Evolutionary conservation across 2,113 vertebrate genomes (phyloP).

Genomic region (Bambusicola thoracicus): DNA sequence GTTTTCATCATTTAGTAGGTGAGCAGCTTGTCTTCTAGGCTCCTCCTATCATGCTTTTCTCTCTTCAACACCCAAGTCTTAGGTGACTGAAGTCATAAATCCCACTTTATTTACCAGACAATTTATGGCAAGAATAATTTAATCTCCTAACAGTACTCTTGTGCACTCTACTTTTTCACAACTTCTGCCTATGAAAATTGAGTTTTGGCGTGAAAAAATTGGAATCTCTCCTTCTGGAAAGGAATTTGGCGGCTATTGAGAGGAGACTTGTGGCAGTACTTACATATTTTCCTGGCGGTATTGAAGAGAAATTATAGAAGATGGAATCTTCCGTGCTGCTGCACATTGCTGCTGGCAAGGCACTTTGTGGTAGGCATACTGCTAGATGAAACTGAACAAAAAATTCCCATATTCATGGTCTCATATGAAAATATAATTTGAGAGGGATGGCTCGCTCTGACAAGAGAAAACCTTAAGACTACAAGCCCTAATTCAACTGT

Average conservation of each 20-base stretch:
- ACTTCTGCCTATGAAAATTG: conserved; percentile 2
- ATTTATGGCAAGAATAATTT: not conserved
- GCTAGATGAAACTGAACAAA: not conserved
- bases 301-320: conserved; percentile 21
- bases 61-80: not conserved
- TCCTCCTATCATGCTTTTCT: not conserved
- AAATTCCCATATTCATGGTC: not conserved
- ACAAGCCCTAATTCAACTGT: not conserved
- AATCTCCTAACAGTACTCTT: not conserved
- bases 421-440: not conserved
- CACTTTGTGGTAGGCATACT: conserved; percentile 2
- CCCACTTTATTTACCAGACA: not conserved
- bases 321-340: conserved; percentile 51
- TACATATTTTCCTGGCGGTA: conserved; percentile 49
- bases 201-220: conserved; percentile 1
- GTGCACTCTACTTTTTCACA: not conserved
- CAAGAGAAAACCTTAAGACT: not conserved
- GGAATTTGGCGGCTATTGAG: conserved; percentile 40
- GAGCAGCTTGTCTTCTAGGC: not conserved
- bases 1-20: not conserved
- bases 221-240: conserved; percentile 40
- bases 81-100: conserved; percentile 4
- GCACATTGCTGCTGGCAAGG: conserved; percentile 1
- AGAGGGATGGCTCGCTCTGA: not conserved
- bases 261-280: conserved; percentile 27